phyloP scores from a whole-genome alignment of 2,113 vertebrate species.

The Bungarus multicinctus region DNA sequence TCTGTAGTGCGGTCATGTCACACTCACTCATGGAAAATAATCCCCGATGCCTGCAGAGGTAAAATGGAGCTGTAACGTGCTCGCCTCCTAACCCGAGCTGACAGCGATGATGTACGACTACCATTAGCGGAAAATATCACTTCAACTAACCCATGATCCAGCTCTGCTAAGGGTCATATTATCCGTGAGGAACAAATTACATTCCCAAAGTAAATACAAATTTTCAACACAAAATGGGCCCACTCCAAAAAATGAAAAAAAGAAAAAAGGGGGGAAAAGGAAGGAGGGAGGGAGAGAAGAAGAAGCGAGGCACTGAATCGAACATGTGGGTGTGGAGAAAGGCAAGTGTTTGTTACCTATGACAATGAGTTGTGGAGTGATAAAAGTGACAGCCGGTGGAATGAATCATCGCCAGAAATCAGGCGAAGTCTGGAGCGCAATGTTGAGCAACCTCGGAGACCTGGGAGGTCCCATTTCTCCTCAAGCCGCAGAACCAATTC shows the following conservation, averaged over 20 bases:
- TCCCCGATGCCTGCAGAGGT: constrained; percentile 99
- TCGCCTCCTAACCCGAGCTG: constrained; percentile 98
- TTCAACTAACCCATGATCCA: constrained; percentile 99
- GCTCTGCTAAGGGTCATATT: constrained; percentile 99
- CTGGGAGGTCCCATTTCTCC: constrained; percentile 71
- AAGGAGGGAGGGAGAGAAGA: constrained; percentile 49
- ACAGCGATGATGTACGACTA: constrained; percentile 99
- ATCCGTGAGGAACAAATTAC: constrained; percentile 99
- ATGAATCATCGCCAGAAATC: constrained; percentile 80
- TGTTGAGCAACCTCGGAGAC: constrained; percentile 73
- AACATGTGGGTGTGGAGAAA: background rate
- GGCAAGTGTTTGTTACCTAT: constrained; percentile 71
- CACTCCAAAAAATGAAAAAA: constrained; percentile 48
- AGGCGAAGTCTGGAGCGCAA: constrained; percentile 65
- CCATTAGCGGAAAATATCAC: constrained; percentile 99
- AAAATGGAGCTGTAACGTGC: constrained; percentile 99
- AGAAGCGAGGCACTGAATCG: constrained; percentile 31
- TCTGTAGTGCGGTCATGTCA: constrained; percentile 98
- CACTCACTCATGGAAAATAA: constrained; percentile 99
- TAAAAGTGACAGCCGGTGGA: constrained; percentile 87
- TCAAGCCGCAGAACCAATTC: constrained; percentile 70
- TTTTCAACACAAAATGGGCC: constrained; percentile 90
- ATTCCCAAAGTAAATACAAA: constrained; percentile 99
- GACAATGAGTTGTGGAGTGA: constrained; percentile 78
- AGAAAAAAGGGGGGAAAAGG: no score